A percentile compares a stretch with the other conserved stretches of the same genome.
Evolutionary conservation across 2,888 invertebrate species (phyloP).

Genomic region (Aleiodes alternator): DNA sequence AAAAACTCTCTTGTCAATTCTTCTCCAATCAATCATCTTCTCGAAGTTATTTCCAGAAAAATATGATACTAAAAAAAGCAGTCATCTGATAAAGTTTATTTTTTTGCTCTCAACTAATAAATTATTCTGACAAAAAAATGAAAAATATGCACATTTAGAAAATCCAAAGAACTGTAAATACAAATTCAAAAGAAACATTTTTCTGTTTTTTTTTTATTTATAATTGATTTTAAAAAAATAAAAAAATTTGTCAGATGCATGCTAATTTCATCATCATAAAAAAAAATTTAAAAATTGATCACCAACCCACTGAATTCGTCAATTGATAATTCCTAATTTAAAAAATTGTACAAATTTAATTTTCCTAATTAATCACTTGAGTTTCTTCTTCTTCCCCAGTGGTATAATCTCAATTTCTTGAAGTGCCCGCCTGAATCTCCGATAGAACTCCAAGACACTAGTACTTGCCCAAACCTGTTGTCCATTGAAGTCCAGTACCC

Average conservation of each 20-base stretch:
- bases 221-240: too few relatives aligned
- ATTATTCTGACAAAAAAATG: too few relatives aligned
- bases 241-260: too few relatives aligned
- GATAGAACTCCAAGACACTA: slow-evolving; percentile 89
- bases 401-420: slow-evolving; percentile 82
- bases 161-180: too few relatives aligned
- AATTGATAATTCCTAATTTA: not conserved
- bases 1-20: too few relatives aligned
- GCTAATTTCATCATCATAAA: not conserved
- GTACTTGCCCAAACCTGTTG: slow-evolving; percentile 93
- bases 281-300: not conserved
- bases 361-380: not conserved
- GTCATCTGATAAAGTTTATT: too few relatives aligned
- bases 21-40: not conserved
- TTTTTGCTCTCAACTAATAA: too few relatives aligned
- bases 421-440: slow-evolving; percentile 80
- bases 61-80: not conserved
- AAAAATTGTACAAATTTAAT: not conserved
- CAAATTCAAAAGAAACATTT: too few relatives aligned
- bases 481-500: slow-evolving; percentile 90
- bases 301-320: not conserved
- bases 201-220: too few relatives aligned
- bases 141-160: too few relatives aligned
- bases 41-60: not conserved
- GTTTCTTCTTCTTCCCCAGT: slow-evolving; percentile 75